Evolutionary conservation across 2,888 invertebrate genomes (phyloP), one percentile per base, ranked within the genome.

Genomic region (Archaeoteleia sp.): DNA sequence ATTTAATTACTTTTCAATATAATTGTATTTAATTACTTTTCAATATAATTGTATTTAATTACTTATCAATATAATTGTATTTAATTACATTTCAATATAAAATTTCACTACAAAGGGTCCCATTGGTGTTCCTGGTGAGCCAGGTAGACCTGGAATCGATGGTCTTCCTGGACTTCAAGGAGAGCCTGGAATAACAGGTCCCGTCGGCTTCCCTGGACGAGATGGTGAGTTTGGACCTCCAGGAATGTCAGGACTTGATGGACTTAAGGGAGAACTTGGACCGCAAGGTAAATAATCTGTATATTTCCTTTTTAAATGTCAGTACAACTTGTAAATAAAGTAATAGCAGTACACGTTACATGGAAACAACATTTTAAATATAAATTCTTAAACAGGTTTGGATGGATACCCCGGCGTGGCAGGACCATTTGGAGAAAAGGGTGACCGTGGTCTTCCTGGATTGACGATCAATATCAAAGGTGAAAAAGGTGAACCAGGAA

Each of bases 211-310:
- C 34, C 89, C 89, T 42, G 95, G 95, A 2, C 86, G 86, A 20
- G 91, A 89, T 80, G 95, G 95, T 49, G 91, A 92, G 54, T 86
- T 83, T 58, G 95, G 95, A 37, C 79, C 87, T n/a, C 86, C 90
- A 1, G 90, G 90, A 35, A 77, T 82, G 58, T 82, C 86, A 63
- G 90, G 90, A 9, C 83, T 87, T 9, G 86, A 88, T 76, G 90
- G 90, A 12, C 79, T 79, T 9, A 89, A 89, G 79, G 90, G 90
- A 68, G 88, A 89, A 35, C 73, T 80, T 49, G 90, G 90, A 42
- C 70, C 75, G 2, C 62, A 77, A 66, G 87, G 87, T 85, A 46
- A 17, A 8, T n/a, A n/a, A n/a, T n/a, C n/a, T n/a, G n/a, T n/a
- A n/a, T n/a, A n/a, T n/a, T n/a, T n/a, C n/a, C n/a, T n/a, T n/a